Conservation (phyloP, 1,140 invertebrate species). For the Sitophilus oryzae region DNA sequence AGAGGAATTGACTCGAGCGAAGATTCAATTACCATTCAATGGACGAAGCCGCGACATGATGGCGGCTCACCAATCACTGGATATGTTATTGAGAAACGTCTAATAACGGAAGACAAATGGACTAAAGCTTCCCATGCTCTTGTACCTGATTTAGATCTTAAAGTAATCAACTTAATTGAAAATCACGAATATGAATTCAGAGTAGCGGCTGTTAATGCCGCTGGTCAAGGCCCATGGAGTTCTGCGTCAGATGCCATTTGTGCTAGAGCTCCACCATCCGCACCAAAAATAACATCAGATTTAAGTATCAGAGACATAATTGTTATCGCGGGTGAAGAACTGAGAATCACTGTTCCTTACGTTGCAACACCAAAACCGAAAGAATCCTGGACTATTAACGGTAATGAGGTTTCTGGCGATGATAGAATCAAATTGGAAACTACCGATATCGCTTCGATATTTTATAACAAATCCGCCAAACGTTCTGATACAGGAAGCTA, state of each 20-base stretch:
- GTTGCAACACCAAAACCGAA: conserved; percentile 83
- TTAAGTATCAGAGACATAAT: conserved; percentile 90
- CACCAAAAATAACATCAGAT: conserved; percentile 89
- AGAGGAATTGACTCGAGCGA: conserved; percentile 80
- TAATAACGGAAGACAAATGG: conserved; percentile 86
- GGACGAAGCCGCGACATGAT: conserved; percentile 90
- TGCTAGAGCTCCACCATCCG: conserved; percentile 77
- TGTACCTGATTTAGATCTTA: conserved; percentile 73
- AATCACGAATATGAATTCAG: conserved; percentile 97
- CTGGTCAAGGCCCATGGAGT: conserved; percentile 88
- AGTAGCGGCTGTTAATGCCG: conserved; percentile 92
- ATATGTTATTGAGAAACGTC: conserved; percentile 88
- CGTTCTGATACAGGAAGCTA: conserved; percentile 88
- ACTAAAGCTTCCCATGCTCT: conserved; percentile 79
- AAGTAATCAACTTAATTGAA: conserved; percentile 82
- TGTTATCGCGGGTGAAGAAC: conserved; percentile 91
- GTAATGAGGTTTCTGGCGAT: conserved; percentile 73
- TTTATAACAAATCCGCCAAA: conserved; percentile 82
- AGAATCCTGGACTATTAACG: conserved; percentile 82
- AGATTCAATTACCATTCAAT: conserved; percentile 89
- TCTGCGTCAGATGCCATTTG: conserved; percentile 85
- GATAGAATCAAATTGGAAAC: conserved; percentile 85
- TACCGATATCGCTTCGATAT: conserved; percentile 71
- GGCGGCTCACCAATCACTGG: conserved; percentile 87
- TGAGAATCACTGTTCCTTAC: conserved; percentile 92